Base-by-base conservation (phyloP, 2,888 invertebrate species). In the Furcula furcula region DNA sequence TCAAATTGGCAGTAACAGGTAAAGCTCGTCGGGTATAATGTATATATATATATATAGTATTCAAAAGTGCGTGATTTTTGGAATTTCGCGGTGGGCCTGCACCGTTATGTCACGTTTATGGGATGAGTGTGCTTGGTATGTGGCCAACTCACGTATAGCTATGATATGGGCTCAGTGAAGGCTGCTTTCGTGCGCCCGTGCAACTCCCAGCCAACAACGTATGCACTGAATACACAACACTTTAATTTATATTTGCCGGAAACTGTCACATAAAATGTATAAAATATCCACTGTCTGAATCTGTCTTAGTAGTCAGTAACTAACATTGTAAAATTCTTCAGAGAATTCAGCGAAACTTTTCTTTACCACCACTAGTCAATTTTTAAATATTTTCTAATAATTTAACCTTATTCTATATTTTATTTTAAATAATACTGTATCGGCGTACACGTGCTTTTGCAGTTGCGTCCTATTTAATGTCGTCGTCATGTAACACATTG, bases 61-160 rank as follows among this genome's bases (percentile, higher is more conserved):
- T n/a, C n/a, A n/a, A n/a, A n/a, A n/a, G n/a, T n/a, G n/a, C n/a
- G n/a, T n/a, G n/a, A n/a, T n/a, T n/a, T n/a, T n/a, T n/a, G n/a
- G n/a, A n/a, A n/a, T n/a, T n/a, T n/a, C 47, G 46, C 59, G 41
- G 27, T 51, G 43, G 39, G 37, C 31, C 28, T n/a, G 25, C 31
- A 31, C 43, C 46, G 40, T 47, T 29, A 38, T 52, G 56, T 46
- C 61, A 56, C 58, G 52, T 66, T 31, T 49, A 57, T 55, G 57
- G 63, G 54, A 65, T 66, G 56, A 66, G 48, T 64, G 59, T 57
- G 61, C 68, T 80, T 81, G 80, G 72, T 78, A 48, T 60, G 59
- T 40, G 58, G 73, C 80, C 80, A 81, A 80, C 76, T 80, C 79
- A 78, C 80, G 78, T 77, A 56, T 52, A 49, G 46, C 41, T 50